Conservation (phyloP, 2,113 vertebrate genomes). For the Saimiri boliviensis region DNA sequence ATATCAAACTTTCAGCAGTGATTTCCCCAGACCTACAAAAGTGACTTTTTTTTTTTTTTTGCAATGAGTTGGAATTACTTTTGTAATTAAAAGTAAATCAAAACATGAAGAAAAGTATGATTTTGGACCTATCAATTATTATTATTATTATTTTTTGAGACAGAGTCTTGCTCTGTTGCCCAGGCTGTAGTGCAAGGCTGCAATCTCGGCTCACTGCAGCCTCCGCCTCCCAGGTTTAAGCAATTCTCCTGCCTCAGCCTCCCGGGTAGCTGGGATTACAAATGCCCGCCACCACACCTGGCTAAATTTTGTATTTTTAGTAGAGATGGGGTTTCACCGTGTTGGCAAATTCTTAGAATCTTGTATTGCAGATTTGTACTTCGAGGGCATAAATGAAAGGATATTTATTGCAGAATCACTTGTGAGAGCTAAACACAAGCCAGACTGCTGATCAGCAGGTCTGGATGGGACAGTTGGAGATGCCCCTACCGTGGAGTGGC, state of each 20-base stretch:
- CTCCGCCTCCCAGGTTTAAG: too few species aligned
- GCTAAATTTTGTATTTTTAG: too few species aligned
- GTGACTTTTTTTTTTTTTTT: not conserved
- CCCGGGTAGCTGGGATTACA: too few species aligned
- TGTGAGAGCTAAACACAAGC: not conserved
- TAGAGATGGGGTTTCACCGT: too few species aligned
- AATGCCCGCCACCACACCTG: too few species aligned
- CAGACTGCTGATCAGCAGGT: not conserved
- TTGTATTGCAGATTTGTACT: not conserved
- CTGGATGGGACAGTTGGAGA: not conserved
- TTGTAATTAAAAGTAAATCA: not conserved
- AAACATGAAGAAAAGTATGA: not conserved
- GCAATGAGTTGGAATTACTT: not conserved
- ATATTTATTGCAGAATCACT: not conserved
- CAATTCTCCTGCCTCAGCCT: too few species aligned
- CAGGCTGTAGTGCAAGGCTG: too few species aligned
- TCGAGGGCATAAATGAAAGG: not conserved
- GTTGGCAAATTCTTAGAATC: not conserved
- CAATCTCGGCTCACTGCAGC: too few species aligned
- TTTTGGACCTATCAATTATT: not conserved
- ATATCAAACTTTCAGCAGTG: not conserved
- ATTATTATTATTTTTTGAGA: too few species aligned
- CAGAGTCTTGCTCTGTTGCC: too few species aligned
- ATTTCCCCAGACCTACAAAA: not conserved
- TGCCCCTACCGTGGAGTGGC: fast-evolving